Base-by-base conservation (phyloP, 1,140 invertebrate species). In the Euwallacea fornicatus region DNA sequence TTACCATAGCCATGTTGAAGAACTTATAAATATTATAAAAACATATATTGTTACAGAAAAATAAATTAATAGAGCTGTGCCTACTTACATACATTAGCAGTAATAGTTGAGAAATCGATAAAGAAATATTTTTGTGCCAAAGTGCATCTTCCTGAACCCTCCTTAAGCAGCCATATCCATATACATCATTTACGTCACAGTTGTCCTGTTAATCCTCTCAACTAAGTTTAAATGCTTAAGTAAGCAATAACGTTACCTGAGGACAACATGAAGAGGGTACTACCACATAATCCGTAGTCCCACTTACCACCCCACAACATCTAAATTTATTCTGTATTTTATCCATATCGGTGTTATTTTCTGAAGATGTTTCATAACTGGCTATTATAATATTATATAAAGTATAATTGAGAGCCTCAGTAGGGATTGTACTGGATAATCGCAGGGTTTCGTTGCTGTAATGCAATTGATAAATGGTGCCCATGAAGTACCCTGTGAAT, bases 241-340 rank as follows among this genome's bases (percentile, higher is more conserved):
- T 61, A 6, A 33, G 3, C 10, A 67, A 11, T 54, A 42, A 9
- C 6, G 10, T 11, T 65, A 66, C 65, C 33, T 58, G 13, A 44
- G 16, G n/a, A 58, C 55, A 67, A 33, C 65, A 67, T 2, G 65
- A 67, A 10, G 42, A 42, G 54, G 65, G 65, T 7, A 59, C 46
- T 4, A 3, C n/a, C 3, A 58, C 15, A 67, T 55, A 74, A 54
- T 72, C 69, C 6, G 16, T 59, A 41, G 42, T 46, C 42, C 16
- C 16, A 1, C 42, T 63, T n/a, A 63, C 46, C 10, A 63, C 41
- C 15, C 74, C 74, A 56, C 74, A 75, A 56, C 74, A 75, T 2
- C 42, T 43, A 10, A 75, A 65, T 50, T 46, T 69, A 41, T 4
- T 7, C 54, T 75, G 74, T n/a, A 73, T 67, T 2, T 50, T 58